Conservation (phyloP, 2,113 vertebrate genomes). For the Gracilinanus agilis region DNA sequence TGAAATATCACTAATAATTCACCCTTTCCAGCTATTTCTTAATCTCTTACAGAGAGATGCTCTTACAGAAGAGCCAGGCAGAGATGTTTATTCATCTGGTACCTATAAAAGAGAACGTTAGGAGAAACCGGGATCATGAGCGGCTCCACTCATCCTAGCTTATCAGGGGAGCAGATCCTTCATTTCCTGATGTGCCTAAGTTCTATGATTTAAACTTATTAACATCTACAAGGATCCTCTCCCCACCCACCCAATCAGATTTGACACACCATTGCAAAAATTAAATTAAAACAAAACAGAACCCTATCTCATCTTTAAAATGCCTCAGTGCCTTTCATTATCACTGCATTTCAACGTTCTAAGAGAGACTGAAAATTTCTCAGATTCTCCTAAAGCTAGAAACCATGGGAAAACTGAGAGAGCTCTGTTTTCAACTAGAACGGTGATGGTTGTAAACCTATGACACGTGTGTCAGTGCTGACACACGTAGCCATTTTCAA, state of each 20-base stretch:
- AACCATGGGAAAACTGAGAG: neutral
- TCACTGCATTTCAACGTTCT: neutral
- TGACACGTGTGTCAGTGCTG: no score
- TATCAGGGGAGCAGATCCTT: neutral
- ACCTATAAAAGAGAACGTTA: neutral
- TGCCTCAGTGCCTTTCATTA: neutral
- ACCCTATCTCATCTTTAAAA: neutral
- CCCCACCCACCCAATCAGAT: neutral
- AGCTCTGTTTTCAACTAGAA: neutral
- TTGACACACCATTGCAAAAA: neutral
- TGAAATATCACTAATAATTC: neutral
- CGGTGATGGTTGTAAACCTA: no score
- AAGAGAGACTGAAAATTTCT: neutral
- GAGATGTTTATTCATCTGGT: neutral
- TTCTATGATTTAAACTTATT: neutral
- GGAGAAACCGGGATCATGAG: neutral
- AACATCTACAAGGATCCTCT: neutral
- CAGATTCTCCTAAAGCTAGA: neutral
- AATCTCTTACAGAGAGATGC: neutral
- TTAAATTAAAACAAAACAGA: neutral
- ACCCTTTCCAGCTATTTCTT: neutral
- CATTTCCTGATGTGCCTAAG: neutral
- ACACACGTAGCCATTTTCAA: no score
- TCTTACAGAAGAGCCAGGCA: neutral
- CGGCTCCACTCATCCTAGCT: neutral